Conservation (phyloP, 2,113 vertebrate species). For the Pelodiscus sinensis region DNA sequence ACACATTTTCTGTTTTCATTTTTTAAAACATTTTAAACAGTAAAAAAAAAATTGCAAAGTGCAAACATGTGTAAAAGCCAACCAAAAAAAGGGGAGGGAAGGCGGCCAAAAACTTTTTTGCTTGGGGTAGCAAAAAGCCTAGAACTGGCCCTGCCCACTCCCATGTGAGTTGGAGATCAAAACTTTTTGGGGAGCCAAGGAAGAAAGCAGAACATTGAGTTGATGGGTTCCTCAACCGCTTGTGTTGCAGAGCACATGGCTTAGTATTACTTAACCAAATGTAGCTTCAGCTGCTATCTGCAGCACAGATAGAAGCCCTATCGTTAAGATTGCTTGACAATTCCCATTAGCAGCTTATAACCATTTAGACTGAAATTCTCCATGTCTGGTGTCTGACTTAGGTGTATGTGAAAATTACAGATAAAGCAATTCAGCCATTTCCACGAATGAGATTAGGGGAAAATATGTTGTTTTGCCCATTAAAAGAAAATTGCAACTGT, state of each 20-base stretch:
- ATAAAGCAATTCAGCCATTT: not conserved
- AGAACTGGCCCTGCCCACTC: not conserved
- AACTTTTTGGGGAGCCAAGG: not conserved
- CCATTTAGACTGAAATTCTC: not conserved
- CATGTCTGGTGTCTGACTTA: not conserved
- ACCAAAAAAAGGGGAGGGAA: too few relatives aligned
- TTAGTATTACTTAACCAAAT: not conserved
- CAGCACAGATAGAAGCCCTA: not conserved
- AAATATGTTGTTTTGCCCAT: not conserved
- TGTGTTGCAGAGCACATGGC: not conserved
- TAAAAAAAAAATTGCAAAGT: too few relatives aligned
- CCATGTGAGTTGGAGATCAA: not conserved
- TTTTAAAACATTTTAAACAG: too few relatives aligned
- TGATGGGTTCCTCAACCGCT: not conserved
- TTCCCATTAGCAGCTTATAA: not conserved
- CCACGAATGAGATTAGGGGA: not conserved
- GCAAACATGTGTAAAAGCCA: too few relatives aligned
- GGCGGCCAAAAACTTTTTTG: too few relatives aligned
- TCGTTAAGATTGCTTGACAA: not conserved
- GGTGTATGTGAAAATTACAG: not conserved
- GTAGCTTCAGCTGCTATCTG: not conserved
- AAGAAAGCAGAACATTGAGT: not conserved
- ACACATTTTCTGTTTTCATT: too few relatives aligned
- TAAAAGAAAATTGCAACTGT: not conserved
- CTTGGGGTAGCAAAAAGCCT: too few relatives aligned